phyloP scores from a whole-genome alignment of 2,888 invertebrate genomes.

The Tolmerus cingulatus region DNA sequence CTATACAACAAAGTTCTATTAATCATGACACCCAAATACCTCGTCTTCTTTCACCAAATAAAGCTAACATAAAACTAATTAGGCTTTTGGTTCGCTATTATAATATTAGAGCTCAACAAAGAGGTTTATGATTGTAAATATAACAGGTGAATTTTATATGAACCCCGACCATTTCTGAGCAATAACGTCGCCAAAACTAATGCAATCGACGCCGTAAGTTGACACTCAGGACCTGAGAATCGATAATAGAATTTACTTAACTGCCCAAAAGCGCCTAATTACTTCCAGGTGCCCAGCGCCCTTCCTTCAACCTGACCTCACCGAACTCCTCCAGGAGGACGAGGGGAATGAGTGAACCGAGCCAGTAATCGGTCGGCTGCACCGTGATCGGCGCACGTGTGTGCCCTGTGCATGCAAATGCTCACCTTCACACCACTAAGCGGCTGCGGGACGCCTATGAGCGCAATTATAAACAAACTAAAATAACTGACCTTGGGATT shows the following conservation, averaged over 20 bases:
- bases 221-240: background rate
- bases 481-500: slow-evolving; percentile 33
- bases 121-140: no score
- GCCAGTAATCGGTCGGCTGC: background rate
- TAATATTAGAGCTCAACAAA: no score
- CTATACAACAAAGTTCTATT: no score
- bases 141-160: no score
- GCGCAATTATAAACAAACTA: slow-evolving; percentile 22
- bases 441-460: background rate
- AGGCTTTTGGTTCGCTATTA: no score
- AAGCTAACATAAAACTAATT: no score
- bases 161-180: background rate
- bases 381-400: background rate
- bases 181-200: background rate
- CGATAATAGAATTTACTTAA: background rate
- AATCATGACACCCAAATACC: no score
- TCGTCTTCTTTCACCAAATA: no score
- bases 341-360: background rate
- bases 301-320: background rate
- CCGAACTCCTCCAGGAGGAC: background rate
- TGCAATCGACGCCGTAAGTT: background rate
- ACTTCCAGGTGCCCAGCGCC: background rate
- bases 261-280: background rate
- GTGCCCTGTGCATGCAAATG: background rate
- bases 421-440: background rate